A percentile compares a stretch with the other conserved stretches of the same genome.
Conservation (phyloP, 2,797 vertebrate genomes). For the Myotis vivesi region DNA sequence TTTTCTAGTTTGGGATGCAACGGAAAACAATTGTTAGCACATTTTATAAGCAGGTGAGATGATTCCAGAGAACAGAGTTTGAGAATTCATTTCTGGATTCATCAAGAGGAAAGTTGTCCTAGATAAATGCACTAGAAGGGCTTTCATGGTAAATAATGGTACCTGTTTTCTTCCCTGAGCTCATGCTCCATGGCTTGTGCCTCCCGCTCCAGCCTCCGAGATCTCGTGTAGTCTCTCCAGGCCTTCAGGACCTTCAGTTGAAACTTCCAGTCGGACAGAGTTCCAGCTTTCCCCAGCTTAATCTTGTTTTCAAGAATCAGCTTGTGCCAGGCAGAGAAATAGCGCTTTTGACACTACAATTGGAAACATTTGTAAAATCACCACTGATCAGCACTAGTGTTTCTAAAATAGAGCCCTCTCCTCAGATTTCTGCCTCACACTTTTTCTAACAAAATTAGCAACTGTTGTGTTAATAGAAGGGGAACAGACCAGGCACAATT, state of each 20-base stretch:
- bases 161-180: slow-evolving; percentile 92
- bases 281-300: slow-evolving; percentile 90
- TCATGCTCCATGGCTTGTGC: slow-evolving; percentile 85
- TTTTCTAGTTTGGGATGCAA: slow-evolving; percentile 26
- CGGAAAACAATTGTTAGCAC: background rate
- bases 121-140: background rate
- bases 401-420: background rate
- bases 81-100: slow-evolving; percentile 27
- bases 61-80: background rate
- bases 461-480: background rate
- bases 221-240: slow-evolving; percentile 90
- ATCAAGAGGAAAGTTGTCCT: background rate
- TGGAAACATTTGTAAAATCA: slow-evolving; percentile 74
- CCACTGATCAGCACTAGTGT: background rate
- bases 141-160: slow-evolving; percentile 51
- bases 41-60: background rate
- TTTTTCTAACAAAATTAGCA: background rate
- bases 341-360: slow-evolving; percentile 89
- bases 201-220: slow-evolving; percentile 85
- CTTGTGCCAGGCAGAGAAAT: slow-evolving; percentile 94
- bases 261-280: slow-evolving; percentile 92
- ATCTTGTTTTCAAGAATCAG: slow-evolving; percentile 88
- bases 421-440: background rate
- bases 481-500: background rate
- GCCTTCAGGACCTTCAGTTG: slow-evolving; percentile 89